Evolutionary conservation across 2,113 vertebrate genomes (phyloP), one percentile per base, ranked within the genome.

Genomic region (Leptobrachium ailaonicum): DNA sequence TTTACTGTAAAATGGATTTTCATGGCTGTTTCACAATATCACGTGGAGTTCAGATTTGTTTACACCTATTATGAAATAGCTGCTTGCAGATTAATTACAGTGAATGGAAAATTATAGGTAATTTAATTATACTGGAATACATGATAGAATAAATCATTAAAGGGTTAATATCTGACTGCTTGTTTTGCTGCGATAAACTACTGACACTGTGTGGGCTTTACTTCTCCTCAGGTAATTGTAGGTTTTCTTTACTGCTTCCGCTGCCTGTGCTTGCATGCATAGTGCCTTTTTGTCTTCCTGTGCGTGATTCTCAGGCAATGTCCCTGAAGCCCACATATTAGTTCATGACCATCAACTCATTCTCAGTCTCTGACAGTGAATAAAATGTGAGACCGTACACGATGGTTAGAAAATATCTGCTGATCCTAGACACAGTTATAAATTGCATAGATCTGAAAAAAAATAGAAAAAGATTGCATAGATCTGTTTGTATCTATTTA

Each of bases 21-120:
- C 72, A 42, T 79, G 45, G 41, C 63, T 44, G 50, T 54, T 73
- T 73, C 64, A 58, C 41, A 68, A 80, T 67, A 45, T 58, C 63
- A 41, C 43, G 45, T 67, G 64, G 20, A 42, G 41, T 74, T 80
- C 66, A 67, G 43, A 43, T 45, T 56, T 58, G 71, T 80, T 80
- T 73, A 56, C 71, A 67, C 58, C 47, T 32, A 47, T 75, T 32
- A 66, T 66, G 1, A 50, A 53, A 43, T 9, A 44, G 64, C 5
- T 45, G 2, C 9, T 44, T 77, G 41, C 41, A 43, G 45, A 68
- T 77, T 58, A 69, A 77, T 77, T 77, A 69, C 9, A 43, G 41
- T 41, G n/a, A 41, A 69, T 43, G 66, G 47, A 45, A 45, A 60
- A 41, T 41, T 2, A 45, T 69, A 20, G 43, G 66, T 69, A 77